Conservation (phyloP, 2,888 invertebrate species). For the Drosophila paramelanica region DNA sequence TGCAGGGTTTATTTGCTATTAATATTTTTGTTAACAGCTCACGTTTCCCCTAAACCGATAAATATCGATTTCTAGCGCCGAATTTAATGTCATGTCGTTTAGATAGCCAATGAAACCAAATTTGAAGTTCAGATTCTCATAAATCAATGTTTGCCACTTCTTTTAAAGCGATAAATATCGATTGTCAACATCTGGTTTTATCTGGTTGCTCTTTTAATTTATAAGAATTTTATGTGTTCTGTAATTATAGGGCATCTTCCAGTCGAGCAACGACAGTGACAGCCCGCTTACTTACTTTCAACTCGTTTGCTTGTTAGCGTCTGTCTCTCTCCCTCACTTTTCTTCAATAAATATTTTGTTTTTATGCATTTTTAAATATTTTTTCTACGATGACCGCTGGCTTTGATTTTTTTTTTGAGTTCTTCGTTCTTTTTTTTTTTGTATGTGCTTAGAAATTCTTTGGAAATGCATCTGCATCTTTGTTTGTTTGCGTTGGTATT, state of each 20-base stretch:
- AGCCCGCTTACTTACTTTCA: background rate
- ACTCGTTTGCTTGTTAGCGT: constrained; percentile 61
- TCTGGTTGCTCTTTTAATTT: too few relatives aligned
- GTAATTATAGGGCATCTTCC: background rate
- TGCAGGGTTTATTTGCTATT: background rate
- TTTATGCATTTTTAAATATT: constrained; percentile 81
- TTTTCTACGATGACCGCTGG: constrained; percentile 66
- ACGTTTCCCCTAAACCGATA: background rate
- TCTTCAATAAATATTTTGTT: constrained; percentile 78
- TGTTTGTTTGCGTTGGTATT: constrained; percentile 70
- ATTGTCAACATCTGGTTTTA: too few relatives aligned
- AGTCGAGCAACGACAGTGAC: background rate
- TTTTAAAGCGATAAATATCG: too few relatives aligned
- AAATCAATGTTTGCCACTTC: too few relatives aligned
- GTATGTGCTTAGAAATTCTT: constrained; percentile 77
- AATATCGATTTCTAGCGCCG: background rate
- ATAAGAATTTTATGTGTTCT: background rate
- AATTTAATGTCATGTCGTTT: too few relatives aligned
- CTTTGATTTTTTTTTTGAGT: constrained; percentile 48
- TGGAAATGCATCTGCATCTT: constrained; percentile 71
- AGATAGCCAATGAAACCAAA: too few relatives aligned
- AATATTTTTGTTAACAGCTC: background rate
- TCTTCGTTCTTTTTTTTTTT: background rate
- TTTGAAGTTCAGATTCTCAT: too few relatives aligned
- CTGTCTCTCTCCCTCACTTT: background rate